These are phyloP conservation scores for Leptinotarsa undecemlineata DNA, from an alignment of 1,140 invertebrate species.

Conservation along the genomic window DNA sequence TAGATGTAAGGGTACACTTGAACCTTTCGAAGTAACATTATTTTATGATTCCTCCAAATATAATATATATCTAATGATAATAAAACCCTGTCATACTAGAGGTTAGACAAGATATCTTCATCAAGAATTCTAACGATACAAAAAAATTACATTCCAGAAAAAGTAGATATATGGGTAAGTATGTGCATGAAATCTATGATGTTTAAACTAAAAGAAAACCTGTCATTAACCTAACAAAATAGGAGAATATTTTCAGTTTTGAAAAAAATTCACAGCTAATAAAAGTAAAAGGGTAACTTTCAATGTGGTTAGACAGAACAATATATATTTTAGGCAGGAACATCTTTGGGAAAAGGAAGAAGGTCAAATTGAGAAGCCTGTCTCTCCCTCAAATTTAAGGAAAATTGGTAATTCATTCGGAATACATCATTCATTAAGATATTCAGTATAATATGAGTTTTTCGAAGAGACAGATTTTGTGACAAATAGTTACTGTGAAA, in stretches of 20 bases:
- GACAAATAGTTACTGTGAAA: conserved; percentile 4
- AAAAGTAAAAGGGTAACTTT: background rate
- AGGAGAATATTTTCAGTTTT: background rate
- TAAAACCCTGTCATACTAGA: background rate
- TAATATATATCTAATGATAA: background rate
- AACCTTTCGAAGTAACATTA: background rate
- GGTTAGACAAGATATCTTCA: no score
- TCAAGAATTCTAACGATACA: background rate
- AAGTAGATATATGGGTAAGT: no score
- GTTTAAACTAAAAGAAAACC: background rate
- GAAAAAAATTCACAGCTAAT: background rate
- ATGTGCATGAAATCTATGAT: no score
- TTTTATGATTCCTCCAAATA: background rate
- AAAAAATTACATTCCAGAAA: background rate
- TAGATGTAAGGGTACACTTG: background rate
- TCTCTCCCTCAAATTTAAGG: conserved; percentile 39
- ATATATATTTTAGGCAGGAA: background rate
- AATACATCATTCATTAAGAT: background rate
- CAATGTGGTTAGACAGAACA: background rate
- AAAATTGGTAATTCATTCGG: background rate
- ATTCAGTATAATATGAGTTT: background rate
- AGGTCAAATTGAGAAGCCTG: conserved; percentile 29
- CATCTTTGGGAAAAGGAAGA: conserved; percentile 24
- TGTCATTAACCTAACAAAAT: background rate
- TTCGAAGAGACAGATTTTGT: background rate